phyloP scores from a whole-genome alignment of 1,140 invertebrate genomes.

The Bicyclus anynana region DNA sequence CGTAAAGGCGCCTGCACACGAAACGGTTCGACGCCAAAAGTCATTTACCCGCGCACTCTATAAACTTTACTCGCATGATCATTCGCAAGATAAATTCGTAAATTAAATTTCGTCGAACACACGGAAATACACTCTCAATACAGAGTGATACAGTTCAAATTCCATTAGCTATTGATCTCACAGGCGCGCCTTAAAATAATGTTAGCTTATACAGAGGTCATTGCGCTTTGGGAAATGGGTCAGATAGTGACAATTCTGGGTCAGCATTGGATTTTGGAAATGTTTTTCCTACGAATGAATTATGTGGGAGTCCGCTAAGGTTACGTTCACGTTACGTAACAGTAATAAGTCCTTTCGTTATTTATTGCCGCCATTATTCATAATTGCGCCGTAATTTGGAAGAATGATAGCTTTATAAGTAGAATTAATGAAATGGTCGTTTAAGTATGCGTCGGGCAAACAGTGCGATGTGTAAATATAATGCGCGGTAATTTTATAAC shows the following conservation, averaged over 20 bases:
- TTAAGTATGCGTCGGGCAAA: constrained; percentile 1
- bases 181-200: constrained; percentile 58
- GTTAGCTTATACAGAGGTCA: constrained; percentile 38
- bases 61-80: constrained; percentile 66
- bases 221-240: constrained; percentile 53
- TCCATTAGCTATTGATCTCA: constrained; percentile 21
- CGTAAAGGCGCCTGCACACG: constrained; percentile 30
- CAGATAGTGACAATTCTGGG: constrained; percentile 59
- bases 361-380: constrained; percentile 11
- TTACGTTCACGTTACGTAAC: constrained; percentile 7
- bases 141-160: constrained; percentile 18
- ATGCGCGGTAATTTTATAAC: background rate
- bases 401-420: constrained; percentile 8
- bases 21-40: constrained; percentile 33
- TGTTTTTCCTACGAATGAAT: constrained; percentile 49
- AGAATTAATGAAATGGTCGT: constrained; percentile 8
- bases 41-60: constrained; percentile 50
- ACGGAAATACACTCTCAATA: constrained; percentile 26
- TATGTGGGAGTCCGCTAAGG: constrained; percentile 21
- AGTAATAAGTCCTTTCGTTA: constrained; percentile 2
- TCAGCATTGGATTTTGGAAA: constrained; percentile 36
- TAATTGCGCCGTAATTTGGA: constrained; percentile 14
- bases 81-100: constrained; percentile 67
- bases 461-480: background rate
- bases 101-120: constrained; percentile 53